Conservation (phyloP, 92 coral and sea anemone species). For the Palythoa caribaeorum region DNA sequence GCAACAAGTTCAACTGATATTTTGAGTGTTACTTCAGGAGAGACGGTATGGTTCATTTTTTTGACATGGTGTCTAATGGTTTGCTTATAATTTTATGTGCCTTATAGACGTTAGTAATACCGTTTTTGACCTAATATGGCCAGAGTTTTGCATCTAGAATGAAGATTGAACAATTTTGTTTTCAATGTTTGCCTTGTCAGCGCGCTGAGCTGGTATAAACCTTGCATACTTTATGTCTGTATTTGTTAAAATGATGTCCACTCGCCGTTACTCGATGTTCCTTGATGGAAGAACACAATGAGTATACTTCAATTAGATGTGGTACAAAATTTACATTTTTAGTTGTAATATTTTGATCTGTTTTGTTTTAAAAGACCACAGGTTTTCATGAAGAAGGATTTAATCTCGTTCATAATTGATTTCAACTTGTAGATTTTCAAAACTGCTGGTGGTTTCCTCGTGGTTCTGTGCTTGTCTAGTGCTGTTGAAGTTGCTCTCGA, state of each 20-base stretch:
- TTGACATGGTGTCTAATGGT: slow-evolving; percentile 20
- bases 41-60: slow-evolving; percentile 22
- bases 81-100: slow-evolving; percentile 16
- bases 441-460: slow-evolving; percentile 53
- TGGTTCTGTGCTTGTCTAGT: slow-evolving; percentile 42
- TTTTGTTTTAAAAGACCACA: slow-evolving; percentile 47
- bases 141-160: slow-evolving; percentile 16
- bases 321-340: slow-evolving; percentile 9
- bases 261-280: not conserved
- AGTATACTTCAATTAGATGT: not conserved
- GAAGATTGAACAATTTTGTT: slow-evolving; percentile 8
- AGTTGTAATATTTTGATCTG: slow-evolving; percentile 22
- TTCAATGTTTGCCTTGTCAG: slow-evolving; percentile 34
- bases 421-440: slow-evolving; percentile 49
- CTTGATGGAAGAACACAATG: not conserved
- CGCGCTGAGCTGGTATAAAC: slow-evolving; percentile 16
- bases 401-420: slow-evolving; percentile 53
- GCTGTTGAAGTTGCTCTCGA: slow-evolving; percentile 17
- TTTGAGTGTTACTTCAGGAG: slow-evolving; percentile 44
- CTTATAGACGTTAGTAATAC: slow-evolving; percentile 11
- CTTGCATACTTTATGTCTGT: slow-evolving; percentile 12
- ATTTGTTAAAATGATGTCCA: not conserved
- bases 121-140: slow-evolving; percentile 33
- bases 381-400: slow-evolving; percentile 55
- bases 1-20: slow-evolving; percentile 51